Evolutionary conservation across 92 coral and sea anemone species (phyloP), one percentile per base, ranked within the genome.

Genomic region (Metridium senile): DNA sequence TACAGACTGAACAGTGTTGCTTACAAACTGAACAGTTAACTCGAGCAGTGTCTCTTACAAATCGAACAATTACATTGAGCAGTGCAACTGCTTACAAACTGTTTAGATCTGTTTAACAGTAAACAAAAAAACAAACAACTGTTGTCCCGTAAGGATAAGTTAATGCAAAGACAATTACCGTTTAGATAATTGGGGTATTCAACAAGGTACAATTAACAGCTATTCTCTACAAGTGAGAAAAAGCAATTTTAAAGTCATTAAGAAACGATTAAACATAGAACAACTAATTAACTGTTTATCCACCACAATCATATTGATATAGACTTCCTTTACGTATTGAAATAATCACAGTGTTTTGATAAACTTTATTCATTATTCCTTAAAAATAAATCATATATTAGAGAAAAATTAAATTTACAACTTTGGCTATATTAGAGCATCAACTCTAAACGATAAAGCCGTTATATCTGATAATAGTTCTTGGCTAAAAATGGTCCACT

Each of bases 101-200:
- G 49, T 13, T 39, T 4, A 39, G 49, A 39, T 4, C 17, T 17
- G 52, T n/a, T 54, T 6, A 54, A 54, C 17, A 17, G 61, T 54
- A 54, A 54, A 54, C 61, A 59, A 22, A 59, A 59, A 63, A 4
- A 63, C 69, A 59, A 59, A 59, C 66, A 54, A 9, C 23, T 54
- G 59, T 54, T 54, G 59, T 3, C 59, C 23, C n/a, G n/a, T n/a
- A n/a, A 13, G 59, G 49, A 54, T 54, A 54, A 13, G 6, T 9
- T 54, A 3, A 21, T 9, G 25, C 59, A 9, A 20, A 54, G n/a
- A 54, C 59, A 54, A 39, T 4, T 13, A 39, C 49, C 13, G 49
- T n/a, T n/a, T n/a, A n/a, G 32, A 59, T 26, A 22, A 59, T 59
- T 3, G 8, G 28, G 22, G 2, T 6, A 16, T 9, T 16, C 6